A percentile compares a stretch with the other conserved stretches of the same genome.
phyloP scores from a whole-genome alignment of 2,113 vertebrate genomes.

The Polypterus bichir region DNA sequence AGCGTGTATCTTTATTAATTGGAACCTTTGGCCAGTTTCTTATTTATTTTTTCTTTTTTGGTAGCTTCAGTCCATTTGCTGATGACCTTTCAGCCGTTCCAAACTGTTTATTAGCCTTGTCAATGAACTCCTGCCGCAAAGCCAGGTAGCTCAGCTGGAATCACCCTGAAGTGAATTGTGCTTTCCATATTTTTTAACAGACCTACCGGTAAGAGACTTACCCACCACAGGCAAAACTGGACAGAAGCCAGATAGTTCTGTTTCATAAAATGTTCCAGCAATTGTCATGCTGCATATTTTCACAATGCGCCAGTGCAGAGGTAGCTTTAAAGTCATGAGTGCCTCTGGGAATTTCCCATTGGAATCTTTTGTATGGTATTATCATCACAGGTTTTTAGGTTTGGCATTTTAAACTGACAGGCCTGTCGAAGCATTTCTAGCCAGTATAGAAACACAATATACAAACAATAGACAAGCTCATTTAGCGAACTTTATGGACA shows the following conservation, averaged over 20 bases:
- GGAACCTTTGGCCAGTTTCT: not conserved
- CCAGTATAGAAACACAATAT: constrained; percentile 6
- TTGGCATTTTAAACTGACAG: not conserved
- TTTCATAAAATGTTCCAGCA: constrained; percentile 17
- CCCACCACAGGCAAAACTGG: constrained; percentile 1
- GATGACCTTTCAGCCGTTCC: not conserved
- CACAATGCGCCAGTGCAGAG: not conserved
- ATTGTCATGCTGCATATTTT: constrained; percentile 16
- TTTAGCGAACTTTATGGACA: too few species aligned
- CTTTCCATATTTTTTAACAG: not conserved
- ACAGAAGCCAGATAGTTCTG: constrained; percentile 3
- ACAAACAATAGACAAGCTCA: too few species aligned
- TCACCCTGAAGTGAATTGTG: constrained; percentile 4
- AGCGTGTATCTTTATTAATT: too few species aligned
- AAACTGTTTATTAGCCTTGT: not conserved
- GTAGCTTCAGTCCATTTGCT: not conserved
- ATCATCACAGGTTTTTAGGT: constrained; percentile 7
- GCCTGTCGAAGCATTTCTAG: not conserved
- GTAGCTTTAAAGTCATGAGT: not conserved
- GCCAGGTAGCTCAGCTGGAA: constrained; percentile 10
- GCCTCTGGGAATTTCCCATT: constrained; percentile 6
- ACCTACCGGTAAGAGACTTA: constrained; percentile 1
- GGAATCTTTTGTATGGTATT: constrained; percentile 9
- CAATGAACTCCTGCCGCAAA: not conserved
- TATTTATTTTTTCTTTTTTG: not conserved